phyloP scores from a whole-genome alignment of 2,888 invertebrate species.

The Harpalus rubripes region DNA sequence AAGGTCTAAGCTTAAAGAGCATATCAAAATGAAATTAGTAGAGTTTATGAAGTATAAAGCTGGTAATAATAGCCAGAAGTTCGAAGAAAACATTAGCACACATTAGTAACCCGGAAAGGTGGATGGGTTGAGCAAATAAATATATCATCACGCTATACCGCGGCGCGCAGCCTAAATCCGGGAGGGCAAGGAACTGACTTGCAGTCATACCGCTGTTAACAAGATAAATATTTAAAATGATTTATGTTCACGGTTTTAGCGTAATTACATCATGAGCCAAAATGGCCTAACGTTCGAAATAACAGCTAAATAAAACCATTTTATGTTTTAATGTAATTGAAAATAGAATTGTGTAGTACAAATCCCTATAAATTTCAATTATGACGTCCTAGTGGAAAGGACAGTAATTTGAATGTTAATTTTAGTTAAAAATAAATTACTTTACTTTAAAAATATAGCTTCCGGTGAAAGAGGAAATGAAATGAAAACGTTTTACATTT shows the following conservation, averaged over 20 bases:
- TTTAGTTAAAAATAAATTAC: constrained; percentile 21
- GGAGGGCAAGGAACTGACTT: neutral
- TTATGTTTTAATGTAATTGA: constrained; percentile 26
- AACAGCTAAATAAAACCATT: constrained; percentile 31
- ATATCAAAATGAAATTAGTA: constrained; percentile 10
- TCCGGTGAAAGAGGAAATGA: constrained; percentile 32
- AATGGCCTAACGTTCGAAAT: constrained; percentile 4
- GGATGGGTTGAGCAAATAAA: neutral
- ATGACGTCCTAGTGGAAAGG: neutral
- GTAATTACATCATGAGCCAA: constrained; percentile 33
- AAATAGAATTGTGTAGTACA: neutral
- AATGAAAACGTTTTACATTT: constrained; percentile 29
- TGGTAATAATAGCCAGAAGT: neutral
- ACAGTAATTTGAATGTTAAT: neutral
- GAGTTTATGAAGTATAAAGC: constrained; percentile 1
- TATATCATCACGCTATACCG: constrained; percentile 12
- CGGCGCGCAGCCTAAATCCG: neutral
- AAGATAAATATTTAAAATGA: constrained; percentile 38
- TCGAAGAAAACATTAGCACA: constrained; percentile 14
- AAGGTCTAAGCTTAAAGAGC: neutral
- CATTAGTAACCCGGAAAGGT: neutral
- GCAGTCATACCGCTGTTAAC: neutral
- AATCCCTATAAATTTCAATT: neutral
- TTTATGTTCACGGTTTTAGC: constrained; percentile 19
- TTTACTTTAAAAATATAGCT: constrained; percentile 26